Base-by-base conservation (phyloP, 1,140 invertebrate genomes). In the Drosophila lacertosa region DNA sequence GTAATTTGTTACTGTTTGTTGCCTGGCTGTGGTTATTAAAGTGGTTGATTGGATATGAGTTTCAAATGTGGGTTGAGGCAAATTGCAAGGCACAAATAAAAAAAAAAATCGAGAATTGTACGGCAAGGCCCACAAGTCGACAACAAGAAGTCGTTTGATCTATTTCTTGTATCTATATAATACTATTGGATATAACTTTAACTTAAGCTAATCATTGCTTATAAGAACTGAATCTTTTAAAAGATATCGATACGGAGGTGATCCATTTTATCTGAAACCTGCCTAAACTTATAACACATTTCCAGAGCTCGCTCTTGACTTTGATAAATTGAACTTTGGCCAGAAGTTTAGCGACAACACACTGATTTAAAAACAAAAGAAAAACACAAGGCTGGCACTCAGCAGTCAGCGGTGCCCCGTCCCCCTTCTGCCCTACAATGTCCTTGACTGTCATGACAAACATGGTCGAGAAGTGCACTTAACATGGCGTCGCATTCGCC, bases 21-120 rank as follows among this genome's bases (percentile, higher is more conserved):
- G 60, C 40, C 50, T 58, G 58, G 39, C 48, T 68, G 67, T 64
- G 53, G 62, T 68, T 63, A 73, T 60, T 69, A 77, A 72, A 75
- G 68, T 71, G 63, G 44, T 55, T 71, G 54, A 77, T 77, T 79
- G 81, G 64, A 74, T 86, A 75, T 84, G 80, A 80, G 80, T 74
- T 62, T 74, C 50, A 55, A 74, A 77, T 84, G 73, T 88, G 77
- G 81, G 77, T 64, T 66, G 84, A 66, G 64, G 69, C 55, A 74
- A 77, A 81, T 62, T 76, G 68, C 63, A 71, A 66, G 62, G 62
- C 67, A 70, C 47, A 5, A 15, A 3, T 18, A 40, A 10, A 62
- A n/a, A 47, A 60, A 45, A 15, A 37, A 37, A 68, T 35, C 51
- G 45, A 64, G 59, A 70, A 74, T 70, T 70, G 45, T 44, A 69